Base-by-base conservation (phyloP, 2,888 invertebrate genomes). In the Cylindroiulus punctatus region DNA sequence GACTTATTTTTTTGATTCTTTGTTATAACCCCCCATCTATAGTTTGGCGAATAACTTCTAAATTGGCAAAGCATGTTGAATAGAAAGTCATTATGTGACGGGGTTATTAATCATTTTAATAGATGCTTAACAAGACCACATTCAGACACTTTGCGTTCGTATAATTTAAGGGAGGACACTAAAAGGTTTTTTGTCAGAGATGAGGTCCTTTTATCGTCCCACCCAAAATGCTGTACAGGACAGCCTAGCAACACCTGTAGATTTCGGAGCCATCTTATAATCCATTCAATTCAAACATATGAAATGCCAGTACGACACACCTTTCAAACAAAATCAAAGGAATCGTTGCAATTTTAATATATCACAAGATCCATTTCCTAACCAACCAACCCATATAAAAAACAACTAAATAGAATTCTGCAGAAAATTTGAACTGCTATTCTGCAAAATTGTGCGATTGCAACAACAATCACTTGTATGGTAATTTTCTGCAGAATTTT, bases 71-170 rank as follows among this genome's bases (percentile, higher is more conserved):
- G 65, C 26, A 65, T n/a, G 65, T 26, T 65, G 65, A 65, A 65
- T 65, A 65, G 65, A 44, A 44, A 17, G 65, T 22, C 65, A 65
- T 65, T 65, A 65, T 65, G 65, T 65, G 65, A 65, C 65, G 22
- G 26, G 65, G 65, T 65, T 65, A 65, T 65, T 65, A 65, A 65
- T 65, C 65, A 65, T 65, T 65, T 65, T 65, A 65, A 65, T 65
- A 65, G 65, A 65, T 65, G 65, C 65, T 65, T 65, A 65, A 65
- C 65, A 65, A 65, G 65, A 65, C 65, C 65, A 65, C 65, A 65
- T 65, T 65, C 65, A 65, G 65, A 65, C 65, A 65, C 65, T 65
- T 65, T 8, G 65, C 65, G 26, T 65, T 65, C 26, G 65, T 7
- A 65, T 65, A 65, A 65, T 65, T 65, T 65, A 65, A 65, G 65